Evolutionary conservation across 1,140 invertebrate genomes (phyloP).

Genomic region (Bradysia coprophila): DNA sequence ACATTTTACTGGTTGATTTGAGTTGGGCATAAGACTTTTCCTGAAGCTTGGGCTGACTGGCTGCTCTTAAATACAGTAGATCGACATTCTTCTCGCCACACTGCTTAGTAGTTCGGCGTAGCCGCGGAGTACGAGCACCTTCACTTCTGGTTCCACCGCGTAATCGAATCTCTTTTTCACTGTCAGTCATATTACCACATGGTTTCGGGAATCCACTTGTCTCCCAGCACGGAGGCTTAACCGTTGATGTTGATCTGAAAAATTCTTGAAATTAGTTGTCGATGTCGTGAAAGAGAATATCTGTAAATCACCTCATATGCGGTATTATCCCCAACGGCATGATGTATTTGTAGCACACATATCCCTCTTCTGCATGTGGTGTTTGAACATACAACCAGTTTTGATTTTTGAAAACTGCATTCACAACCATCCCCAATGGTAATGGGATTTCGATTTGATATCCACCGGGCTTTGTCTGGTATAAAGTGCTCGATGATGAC

Average conservation of each 20-base stretch:
- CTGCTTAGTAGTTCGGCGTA: slow-evolving; percentile 24
- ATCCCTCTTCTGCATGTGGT: slow-evolving; percentile 57
- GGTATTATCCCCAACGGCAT: slow-evolving; percentile 52
- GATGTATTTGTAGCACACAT: slow-evolving; percentile 54
- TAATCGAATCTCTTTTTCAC: slow-evolving; percentile 37
- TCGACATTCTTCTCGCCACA: slow-evolving; percentile 48
- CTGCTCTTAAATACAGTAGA: slow-evolving; percentile 35
- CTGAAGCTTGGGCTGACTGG: slow-evolving; percentile 18
- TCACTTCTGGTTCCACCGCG: slow-evolving; percentile 33
- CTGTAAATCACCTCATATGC: slow-evolving; percentile 3
- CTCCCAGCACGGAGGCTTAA: slow-evolving; percentile 46
- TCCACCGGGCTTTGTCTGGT: slow-evolving; percentile 47
- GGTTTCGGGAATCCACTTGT: slow-evolving; percentile 56
- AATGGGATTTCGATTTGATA: slow-evolving; percentile 47
- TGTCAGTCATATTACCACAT: slow-evolving; percentile 51
- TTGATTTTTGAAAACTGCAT: slow-evolving; percentile 66
- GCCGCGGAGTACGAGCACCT: slow-evolving; percentile 24
- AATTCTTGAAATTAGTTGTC: slow-evolving; percentile 3
- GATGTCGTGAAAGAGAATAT: no score
- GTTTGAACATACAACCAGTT: slow-evolving; percentile 69
- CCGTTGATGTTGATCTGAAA: slow-evolving; percentile 2
- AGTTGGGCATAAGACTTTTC: slow-evolving; percentile 22
- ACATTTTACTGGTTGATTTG: slow-evolving; percentile 7
- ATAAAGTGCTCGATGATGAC: slow-evolving; percentile 49
- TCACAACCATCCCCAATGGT: slow-evolving; percentile 64